These are phyloP conservation scores for Hydrotaea diabolus DNA, from an alignment of 2,888 invertebrate species.

Conservation along the genomic window DNA sequence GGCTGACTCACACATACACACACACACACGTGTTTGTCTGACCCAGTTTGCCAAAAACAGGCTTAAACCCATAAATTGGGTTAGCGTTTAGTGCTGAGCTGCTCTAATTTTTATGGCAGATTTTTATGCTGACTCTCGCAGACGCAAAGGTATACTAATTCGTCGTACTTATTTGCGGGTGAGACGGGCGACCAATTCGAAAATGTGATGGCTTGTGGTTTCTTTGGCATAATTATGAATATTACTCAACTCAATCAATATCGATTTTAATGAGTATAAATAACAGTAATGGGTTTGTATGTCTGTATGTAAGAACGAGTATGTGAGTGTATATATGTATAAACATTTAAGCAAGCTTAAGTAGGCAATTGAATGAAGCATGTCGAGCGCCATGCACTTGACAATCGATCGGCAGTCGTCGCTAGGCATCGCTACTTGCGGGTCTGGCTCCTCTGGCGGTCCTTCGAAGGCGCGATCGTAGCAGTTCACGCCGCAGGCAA, in stretches of 20 bases:
- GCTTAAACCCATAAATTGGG: slow-evolving; percentile 7
- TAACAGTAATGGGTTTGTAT: not conserved
- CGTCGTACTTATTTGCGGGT: not conserved
- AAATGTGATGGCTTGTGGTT: slow-evolving; percentile 6
- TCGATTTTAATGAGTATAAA: not conserved
- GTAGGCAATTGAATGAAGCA: too few relatives aligned
- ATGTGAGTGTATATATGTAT: too few relatives aligned
- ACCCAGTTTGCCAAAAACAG: slow-evolving; percentile 4
- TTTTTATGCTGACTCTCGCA: slow-evolving; percentile 30
- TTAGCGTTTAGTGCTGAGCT: not conserved
- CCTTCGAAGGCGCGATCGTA: slow-evolving; percentile 74
- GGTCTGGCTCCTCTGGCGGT: slow-evolving; percentile 52
- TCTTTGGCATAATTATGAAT: slow-evolving; percentile 2
- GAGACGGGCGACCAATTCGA: not conserved
- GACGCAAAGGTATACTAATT: not conserved
- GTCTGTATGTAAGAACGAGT: not conserved
- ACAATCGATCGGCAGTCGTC: not conserved
- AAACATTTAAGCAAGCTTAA: too few relatives aligned
- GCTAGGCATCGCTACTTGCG: slow-evolving; percentile 55
- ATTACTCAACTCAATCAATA: not conserved
- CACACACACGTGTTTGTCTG: not conserved
- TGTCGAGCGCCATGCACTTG: not conserved
- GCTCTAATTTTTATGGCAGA: not conserved
- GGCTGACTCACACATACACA: too few relatives aligned
- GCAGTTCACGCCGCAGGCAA: slow-evolving; percentile 74